Base-by-base conservation (phyloP, 1,140 invertebrate species). In the Pseudobourletiella spinata region DNA sequence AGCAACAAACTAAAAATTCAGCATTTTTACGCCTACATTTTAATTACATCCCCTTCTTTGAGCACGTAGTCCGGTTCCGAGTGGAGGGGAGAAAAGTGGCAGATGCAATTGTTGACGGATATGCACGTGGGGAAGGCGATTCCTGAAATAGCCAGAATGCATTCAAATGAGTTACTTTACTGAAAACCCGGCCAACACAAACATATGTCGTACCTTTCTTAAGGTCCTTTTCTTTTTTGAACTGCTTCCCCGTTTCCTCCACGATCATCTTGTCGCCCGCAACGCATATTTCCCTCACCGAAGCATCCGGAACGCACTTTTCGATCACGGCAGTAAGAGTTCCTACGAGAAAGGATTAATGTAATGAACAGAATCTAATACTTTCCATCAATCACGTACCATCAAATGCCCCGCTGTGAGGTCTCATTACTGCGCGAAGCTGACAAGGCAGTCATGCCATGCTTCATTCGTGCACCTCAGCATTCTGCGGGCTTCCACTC, bases 51-150 rank as follows among this genome's bases (percentile, higher is more conserved):
- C 39, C 90, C 94, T 72, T 90, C 84, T 76, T 94, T 89, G 18
- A 99, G 76, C 57, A 83, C 79, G 65, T 89, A 85, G 77, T 96
- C 91, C 46, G 86, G 79, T 78, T 99, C 96, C 78, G 87, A 93
- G 65, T 86, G 86, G 54, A 97, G 83, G 18, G 97, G 97, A 46
- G 95, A 98, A 76, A 89, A 99, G 75, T 99, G 96, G 76, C 96
- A 98, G 74, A 99, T 95, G 79, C 94, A 97, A 77, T 99, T 98
- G 77, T 99, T 98, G 11, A 98, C 87, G 24, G 95, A 98, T 62
- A 99, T 83, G 80, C 95, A 99, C 32, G 95, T 98, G 39, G 97
- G 97, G 77, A 99, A 99, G 39, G 96, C 95, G 73, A 99, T 95
- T 65, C 82, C 82, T 82, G 70, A 32, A 48, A 48, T 6, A 11